Percentiles rank a stretch among this genome's conserved stretches.
Conservation (phyloP, 2,888 invertebrate genomes). For the Tenthredo amoena region DNA sequence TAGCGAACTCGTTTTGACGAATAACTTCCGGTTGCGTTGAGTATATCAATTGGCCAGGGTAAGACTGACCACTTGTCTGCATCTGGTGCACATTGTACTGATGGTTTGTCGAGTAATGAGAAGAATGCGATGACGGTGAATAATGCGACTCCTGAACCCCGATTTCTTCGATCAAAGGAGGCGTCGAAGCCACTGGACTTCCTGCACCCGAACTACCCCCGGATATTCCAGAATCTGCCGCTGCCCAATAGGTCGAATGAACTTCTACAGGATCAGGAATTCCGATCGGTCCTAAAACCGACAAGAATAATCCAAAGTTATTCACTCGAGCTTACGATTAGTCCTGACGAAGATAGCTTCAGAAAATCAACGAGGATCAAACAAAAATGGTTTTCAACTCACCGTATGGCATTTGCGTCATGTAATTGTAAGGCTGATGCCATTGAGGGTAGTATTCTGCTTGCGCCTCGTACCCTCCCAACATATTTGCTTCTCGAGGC, state of each 20-base stretch:
- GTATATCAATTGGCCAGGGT: conserved; percentile 46
- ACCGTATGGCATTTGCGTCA: conserved; percentile 76
- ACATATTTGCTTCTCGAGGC: conserved; percentile 61
- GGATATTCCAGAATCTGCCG: conserved; percentile 74
- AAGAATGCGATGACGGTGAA: conserved; percentile 62
- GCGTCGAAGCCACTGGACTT: conserved; percentile 75
- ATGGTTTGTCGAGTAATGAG: conserved; percentile 53
- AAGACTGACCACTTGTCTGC: conserved; percentile 48
- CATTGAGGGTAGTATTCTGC: conserved; percentile 76
- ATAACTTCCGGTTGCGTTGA: conserved; percentile 15
- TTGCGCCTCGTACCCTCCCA: conserved; percentile 75
- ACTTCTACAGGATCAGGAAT: conserved; percentile 69
- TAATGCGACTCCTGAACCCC: conserved; percentile 73
- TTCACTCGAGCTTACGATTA: background rate
- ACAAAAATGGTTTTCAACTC: conserved; percentile 55
- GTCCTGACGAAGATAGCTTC: background rate
- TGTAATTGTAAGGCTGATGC: conserved; percentile 76
- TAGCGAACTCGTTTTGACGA: conserved; percentile 72
- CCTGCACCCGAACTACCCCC: conserved; percentile 75
- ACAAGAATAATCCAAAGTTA: background rate
- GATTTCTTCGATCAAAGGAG: conserved; percentile 74
- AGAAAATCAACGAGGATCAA: background rate
- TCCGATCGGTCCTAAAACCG: conserved; percentile 62
- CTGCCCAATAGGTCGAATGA: conserved; percentile 74
- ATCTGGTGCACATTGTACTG: conserved; percentile 54